Base-by-base conservation (phyloP, 2,888 invertebrate genomes). In the Atethmia centrago region DNA sequence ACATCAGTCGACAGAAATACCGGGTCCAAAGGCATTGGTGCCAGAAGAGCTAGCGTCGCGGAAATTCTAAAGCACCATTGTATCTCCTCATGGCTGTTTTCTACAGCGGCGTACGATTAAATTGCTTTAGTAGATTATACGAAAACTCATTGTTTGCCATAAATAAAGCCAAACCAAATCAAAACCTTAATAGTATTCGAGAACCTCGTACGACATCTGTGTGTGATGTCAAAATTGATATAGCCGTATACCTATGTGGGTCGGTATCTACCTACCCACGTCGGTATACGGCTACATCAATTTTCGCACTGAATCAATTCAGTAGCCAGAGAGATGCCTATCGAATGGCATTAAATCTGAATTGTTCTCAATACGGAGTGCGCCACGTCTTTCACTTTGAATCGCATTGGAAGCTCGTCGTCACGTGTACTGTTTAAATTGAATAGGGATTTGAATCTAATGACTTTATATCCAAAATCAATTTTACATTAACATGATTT, bases 311-410 rank as follows among this genome's bases (percentile, higher is more conserved):
- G 53, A 55, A 62, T 77, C 56, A 71, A 76, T 78, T 70, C 68
- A 71, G 70, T 70, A 75, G 63, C 63, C 58, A 72, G 71, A 73
- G 71, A 75, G 76, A 73, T 72, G 56, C 66, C 75, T 74, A 77
- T 82, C 64, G 74, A 77, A 78, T 76, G 47, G 72, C 80, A 86
- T 80, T 77, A 80, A 78, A 72, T 82, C 75, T 66, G 67, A 77
- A 85, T 80, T 82, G 78, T 77, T 82, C 84, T 79, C 80, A 74
- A 79, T 74, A 76, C 69, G 70, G 66, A 79, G 62, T 64, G 83
- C 56, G 77, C 68, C 70, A 45, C 73, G 77, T 80, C 77, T 80
- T 82, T 79, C 77, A 77, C 75, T 72, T 84, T 72, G 71, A 84
- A 80, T 79, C 66, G 56, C 56, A 58, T 77, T 79, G 61, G 64